Evolutionary conservation across 2,797 vertebrate genomes (phyloP), one percentile per base, ranked within the genome.

Genomic region (Syngnathus acus): DNA sequence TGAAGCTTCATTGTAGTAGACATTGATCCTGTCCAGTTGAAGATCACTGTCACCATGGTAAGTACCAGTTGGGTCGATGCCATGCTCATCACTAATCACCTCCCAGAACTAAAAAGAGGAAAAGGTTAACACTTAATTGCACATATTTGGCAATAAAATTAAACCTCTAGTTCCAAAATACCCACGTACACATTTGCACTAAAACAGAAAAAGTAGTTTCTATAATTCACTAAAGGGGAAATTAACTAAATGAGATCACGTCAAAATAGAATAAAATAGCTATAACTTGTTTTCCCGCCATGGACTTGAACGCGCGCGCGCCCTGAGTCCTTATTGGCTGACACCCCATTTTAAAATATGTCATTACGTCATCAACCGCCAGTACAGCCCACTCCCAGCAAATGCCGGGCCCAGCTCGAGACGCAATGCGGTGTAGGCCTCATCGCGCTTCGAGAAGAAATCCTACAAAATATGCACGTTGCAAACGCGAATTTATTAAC

Each of bases 21-120:
- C 92, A 43, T 92, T 93, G 77, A 92, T 92, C 79, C 91, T 85
- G 81, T 93, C 92, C 50, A 93, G 83, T 82, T 93, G 92, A 72
- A 93, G 90, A 72, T 92, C 90, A 50, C 91, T 92, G 84, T 93
- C 91, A 5, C 92, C 92, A 13, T 92, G 89, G 75, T 93, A 93
- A 17, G 91, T 88, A 10, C 91, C 92, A 50, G 92, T 92, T 65
- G 90, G 90, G 82, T 93, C 92, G 60, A 93, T 93, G 3, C 92
- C 92, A 38, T 93, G 92, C 57, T 93, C 92, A 2, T 93, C 92
- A 69, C 92, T 93, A 74, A 93, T 93, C 16, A 93, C 91, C 71
- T 93, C 91, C 91, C 91, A 92, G 67, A 93, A 93, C 92, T 92
- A 17, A 19, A 70, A 51, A 23, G 40, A 17, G 2, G 0, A 62